Base-by-base conservation (phyloP, 2,888 invertebrate species). In the Zygogramma bicolorata region DNA sequence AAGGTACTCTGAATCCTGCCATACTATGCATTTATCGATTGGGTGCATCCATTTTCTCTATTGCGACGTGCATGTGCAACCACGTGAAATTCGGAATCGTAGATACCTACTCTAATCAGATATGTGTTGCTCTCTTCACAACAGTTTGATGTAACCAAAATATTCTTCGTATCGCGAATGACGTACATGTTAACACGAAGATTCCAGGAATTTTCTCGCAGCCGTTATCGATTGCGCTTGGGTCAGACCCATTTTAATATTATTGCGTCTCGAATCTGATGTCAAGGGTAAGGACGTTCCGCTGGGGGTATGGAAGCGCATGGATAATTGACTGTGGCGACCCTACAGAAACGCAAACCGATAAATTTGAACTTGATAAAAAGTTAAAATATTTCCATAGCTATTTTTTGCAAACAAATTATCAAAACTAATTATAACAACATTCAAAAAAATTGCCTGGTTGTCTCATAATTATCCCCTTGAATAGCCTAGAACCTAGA, bases 201-300 rank as follows among this genome's bases (percentile, higher is more conserved):
- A 42, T 53, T 53, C 53, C 27, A 27, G 53, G 53, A 53, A 53
- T 25, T 53, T 53, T 27, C 53, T 27, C 4, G 53, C 53, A 25
- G 53, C 53, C n/a, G 53, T n/a, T 53, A 53, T 53, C 25, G 53
- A 53, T 53, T 27, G 27, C 53, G 27, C 53, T n/a, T 27, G 53
- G 53, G 25, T 18, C 53, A n/a, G 15, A 25, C 22, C 53, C 27
- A 53, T 53, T 53, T 53, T 53, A 6, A 7, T 53, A n/a, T 53
- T 53, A 53, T 53, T 53, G 53, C 53, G 53, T 53, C 53, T 53
- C 53, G 27, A 25, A 13, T 13, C 20, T 25, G 27, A 27, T 25
- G 5, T 53, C 53, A 53, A 53, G 53, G 53, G 25, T 27, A 53
- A 53, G 53, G 25, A 27, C 53, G 53, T 53, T 53, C n/a, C 27